phyloP scores from a whole-genome alignment of 2,113 vertebrate genomes.

The Odocoileus hemionus region DNA sequence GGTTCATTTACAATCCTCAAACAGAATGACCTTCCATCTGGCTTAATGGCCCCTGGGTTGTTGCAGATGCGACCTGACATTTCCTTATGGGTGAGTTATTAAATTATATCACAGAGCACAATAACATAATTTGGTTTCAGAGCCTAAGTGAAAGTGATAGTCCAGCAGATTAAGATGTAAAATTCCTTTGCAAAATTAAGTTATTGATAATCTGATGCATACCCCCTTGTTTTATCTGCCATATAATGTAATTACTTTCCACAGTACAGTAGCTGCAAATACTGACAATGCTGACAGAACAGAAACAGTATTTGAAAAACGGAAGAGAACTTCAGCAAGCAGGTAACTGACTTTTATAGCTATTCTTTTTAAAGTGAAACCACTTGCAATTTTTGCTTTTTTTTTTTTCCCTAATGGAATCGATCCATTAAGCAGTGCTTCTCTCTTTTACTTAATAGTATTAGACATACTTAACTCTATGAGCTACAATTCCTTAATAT shows the following conservation, averaged over 20 bases:
- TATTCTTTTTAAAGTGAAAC: conserved; percentile 53
- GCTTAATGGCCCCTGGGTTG: conserved; percentile 76
- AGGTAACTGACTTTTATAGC: conserved; percentile 58
- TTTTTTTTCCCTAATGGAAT: not conserved
- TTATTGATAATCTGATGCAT: conserved; percentile 85
- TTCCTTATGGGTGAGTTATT: conserved; percentile 83
- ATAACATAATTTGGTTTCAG: conserved; percentile 83
- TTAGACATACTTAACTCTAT: conserved; percentile 31
- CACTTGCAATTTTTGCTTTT: conserved; percentile 3
- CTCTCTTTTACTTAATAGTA: conserved; percentile 23
- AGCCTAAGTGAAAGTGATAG: conserved; percentile 85
- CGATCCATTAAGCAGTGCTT: not conserved
- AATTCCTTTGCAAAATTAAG: conserved; percentile 82
- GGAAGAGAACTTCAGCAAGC: conserved; percentile 32
- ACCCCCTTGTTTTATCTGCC: conserved; percentile 80
- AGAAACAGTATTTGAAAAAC: conserved; percentile 47
- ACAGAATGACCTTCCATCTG: conserved; percentile 81
- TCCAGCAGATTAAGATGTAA: conserved; percentile 84
- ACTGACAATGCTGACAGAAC: conserved; percentile 76
- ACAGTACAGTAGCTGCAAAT: conserved; percentile 52
- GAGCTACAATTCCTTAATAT: conserved; percentile 48
- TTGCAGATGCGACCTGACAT: conserved; percentile 85
- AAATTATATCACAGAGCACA: conserved; percentile 82
- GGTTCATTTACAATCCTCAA: conserved; percentile 81
- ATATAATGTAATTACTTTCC: conserved; percentile 82